Percentiles rank a stretch among this genome's conserved stretches.
Evolutionary conservation across 2,888 invertebrate genomes (phyloP).

Genomic region (Eupelmus urozonus): DNA sequence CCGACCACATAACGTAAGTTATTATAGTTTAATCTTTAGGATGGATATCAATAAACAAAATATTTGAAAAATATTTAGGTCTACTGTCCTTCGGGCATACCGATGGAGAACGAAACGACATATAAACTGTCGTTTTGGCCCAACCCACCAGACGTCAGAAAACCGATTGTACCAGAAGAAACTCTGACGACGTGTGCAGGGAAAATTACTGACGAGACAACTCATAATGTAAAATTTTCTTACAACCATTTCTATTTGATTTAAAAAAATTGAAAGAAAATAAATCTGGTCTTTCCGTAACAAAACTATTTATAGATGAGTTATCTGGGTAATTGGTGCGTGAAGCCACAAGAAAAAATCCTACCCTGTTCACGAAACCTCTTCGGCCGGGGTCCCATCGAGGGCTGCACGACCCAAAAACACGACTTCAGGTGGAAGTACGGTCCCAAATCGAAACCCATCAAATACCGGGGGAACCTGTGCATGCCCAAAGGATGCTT

Average conservation of each 20-base stretch:
- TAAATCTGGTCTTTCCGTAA: neutral
- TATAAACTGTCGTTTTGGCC: slow-evolving; percentile 77
- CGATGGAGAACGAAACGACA: slow-evolving; percentile 81
- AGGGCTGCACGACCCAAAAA: slow-evolving; percentile 85
- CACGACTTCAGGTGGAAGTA: slow-evolving; percentile 82
- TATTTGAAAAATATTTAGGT: slow-evolving; percentile 63
- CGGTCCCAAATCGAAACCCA: slow-evolving; percentile 27
- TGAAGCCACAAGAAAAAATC: slow-evolving; percentile 66
- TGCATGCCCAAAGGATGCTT: slow-evolving; percentile 38
- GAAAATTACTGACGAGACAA: slow-evolving; percentile 78
- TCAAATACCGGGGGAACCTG: slow-evolving; percentile 36
- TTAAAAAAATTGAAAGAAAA: neutral
- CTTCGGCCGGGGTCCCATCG: slow-evolving; percentile 82
- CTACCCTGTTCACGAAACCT: slow-evolving; percentile 67
- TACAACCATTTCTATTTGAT: neutral
- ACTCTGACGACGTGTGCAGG: slow-evolving; percentile 77
- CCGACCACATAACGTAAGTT: slow-evolving; percentile 76
- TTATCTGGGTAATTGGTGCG: slow-evolving; percentile 72
- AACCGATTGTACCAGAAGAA: slow-evolving; percentile 73
- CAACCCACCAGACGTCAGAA: slow-evolving; percentile 52
- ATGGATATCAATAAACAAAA: neutral
- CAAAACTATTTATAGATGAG: slow-evolving; percentile 44
- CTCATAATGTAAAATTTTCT: slow-evolving; percentile 71
- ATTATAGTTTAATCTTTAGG: slow-evolving; percentile 5
- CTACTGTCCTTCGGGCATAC: slow-evolving; percentile 76